Base-by-base conservation (phyloP, 2,113 vertebrate species). In the Excalfactoria chinensis region DNA sequence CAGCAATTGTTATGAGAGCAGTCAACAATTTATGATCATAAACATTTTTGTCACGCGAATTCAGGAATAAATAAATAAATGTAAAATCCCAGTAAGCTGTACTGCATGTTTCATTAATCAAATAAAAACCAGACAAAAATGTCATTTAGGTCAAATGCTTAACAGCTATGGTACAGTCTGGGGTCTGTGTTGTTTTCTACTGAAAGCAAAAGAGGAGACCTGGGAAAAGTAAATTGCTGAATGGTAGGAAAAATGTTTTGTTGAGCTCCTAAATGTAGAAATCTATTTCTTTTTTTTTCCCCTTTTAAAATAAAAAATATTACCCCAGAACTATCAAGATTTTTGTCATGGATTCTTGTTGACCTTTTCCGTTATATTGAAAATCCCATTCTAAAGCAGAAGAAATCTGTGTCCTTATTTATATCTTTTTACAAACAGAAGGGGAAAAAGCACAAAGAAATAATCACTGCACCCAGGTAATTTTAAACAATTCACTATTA, bases 191-290 rank as follows among this genome's bases (percentile, higher is more conserved):
- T 88, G 49, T 64, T 94, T 91, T 58, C 43, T 81, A n/a, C 35
- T 69, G 43, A 68, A 70, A 91, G 40, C 71, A 86, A 73, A 91
- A 48, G 86, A 32, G 68, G 12, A 69, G 7, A 6, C 12, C 43
- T 48, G 56, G 66, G 26, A 93, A 88, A 90, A 80, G 2, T 58
- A 91, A 86, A 74, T 77, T 93, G 40, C n/a, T 84, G 53, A 86
- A 90, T 40, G 48, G 41, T 8, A 77, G 20, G 12, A 68, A 89
- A 86, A 76, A 83, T 73, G 5, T 51, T 88, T 60, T 80, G 84
- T 16, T 58, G 40, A 86, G 10, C 20, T 12, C 92, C 86, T 71
- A 94, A 96, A 90, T 74, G 81, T 78, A 90, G 88, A 83, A 94
- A 86, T 44, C 21, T 49, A 23, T 23, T 48, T 49, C 6, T 49